phyloP scores from a whole-genome alignment of 2,888 invertebrate species.

The Ornithoptera priamus region DNA sequence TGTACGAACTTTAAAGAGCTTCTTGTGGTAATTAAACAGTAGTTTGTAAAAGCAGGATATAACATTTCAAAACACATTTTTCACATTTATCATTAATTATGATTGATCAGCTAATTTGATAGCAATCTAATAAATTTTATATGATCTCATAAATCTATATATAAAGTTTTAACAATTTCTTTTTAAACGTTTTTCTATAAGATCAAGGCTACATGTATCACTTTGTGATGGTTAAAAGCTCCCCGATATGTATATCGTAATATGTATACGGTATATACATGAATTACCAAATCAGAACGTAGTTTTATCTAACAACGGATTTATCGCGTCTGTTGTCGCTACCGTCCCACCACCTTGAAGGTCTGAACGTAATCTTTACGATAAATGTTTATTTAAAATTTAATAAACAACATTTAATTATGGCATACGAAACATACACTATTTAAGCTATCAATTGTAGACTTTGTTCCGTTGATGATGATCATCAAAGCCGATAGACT shows the following conservation, averaged over 20 bases:
- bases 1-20: not conserved
- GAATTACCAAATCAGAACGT: conserved; percentile 5
- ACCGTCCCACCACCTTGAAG: conserved; percentile 38
- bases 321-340: conserved; percentile 34
- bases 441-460: not conserved
- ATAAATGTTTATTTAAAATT: conserved; percentile 33
- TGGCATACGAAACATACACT: not conserved
- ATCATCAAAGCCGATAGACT: not conserved
- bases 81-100: not conserved
- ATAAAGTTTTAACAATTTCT: too few species aligned
- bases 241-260: too few species aligned
- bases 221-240: too few species aligned
- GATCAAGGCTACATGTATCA: too few species aligned
- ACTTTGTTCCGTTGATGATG: too few species aligned
- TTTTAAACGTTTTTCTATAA: too few species aligned
- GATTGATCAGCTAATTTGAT: not conserved
- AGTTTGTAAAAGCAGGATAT: not conserved
- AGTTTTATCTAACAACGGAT: conserved; percentile 10
- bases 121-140: too few species aligned
- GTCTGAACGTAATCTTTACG: conserved; percentile 36
- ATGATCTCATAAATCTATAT: too few species aligned
- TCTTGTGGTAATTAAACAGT: not conserved
- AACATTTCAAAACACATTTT: not conserved
- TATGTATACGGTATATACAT: not conserved
- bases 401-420: conserved; percentile 26